Evolutionary conservation across 2,797 vertebrate species (phyloP).

Genomic region (Cuniculus paca): DNA sequence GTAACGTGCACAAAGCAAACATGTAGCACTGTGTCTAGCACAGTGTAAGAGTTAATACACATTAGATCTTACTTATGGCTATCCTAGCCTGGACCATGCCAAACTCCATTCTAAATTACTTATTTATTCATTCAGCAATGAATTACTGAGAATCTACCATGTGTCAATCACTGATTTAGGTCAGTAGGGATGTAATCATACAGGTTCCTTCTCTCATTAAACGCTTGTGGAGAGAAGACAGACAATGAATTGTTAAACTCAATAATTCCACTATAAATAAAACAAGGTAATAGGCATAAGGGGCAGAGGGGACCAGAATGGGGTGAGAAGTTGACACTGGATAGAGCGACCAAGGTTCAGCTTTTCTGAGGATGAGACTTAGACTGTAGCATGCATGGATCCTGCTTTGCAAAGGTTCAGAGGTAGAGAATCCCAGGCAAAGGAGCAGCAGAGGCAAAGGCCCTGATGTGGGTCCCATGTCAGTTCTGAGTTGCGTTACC

Average conservation of each 20-base stretch:
- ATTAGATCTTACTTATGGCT: background rate
- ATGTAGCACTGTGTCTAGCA: background rate
- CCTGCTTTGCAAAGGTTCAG: background rate
- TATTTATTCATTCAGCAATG: background rate
- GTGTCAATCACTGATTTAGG: background rate
- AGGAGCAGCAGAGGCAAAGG: background rate
- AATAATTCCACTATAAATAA: slow-evolving; percentile 38
- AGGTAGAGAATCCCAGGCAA: background rate
- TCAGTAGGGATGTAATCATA: background rate
- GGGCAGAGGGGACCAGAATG: background rate
- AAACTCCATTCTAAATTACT: background rate
- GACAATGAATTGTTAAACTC: background rate
- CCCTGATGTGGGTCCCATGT: background rate
- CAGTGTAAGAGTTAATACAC: background rate
- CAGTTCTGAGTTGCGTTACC: background rate
- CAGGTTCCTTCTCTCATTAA: background rate
- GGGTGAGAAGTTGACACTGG: background rate
- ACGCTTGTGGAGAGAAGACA: background rate
- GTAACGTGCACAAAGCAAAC: background rate
- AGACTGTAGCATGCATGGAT: background rate
- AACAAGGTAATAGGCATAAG: background rate
- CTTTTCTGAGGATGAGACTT: background rate
- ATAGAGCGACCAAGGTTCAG: background rate
- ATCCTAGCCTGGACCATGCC: background rate
- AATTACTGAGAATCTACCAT: background rate